Evolutionary conservation across 1,140 invertebrate genomes (phyloP).

Genomic region (Elymnias hypermnestra): DNA sequence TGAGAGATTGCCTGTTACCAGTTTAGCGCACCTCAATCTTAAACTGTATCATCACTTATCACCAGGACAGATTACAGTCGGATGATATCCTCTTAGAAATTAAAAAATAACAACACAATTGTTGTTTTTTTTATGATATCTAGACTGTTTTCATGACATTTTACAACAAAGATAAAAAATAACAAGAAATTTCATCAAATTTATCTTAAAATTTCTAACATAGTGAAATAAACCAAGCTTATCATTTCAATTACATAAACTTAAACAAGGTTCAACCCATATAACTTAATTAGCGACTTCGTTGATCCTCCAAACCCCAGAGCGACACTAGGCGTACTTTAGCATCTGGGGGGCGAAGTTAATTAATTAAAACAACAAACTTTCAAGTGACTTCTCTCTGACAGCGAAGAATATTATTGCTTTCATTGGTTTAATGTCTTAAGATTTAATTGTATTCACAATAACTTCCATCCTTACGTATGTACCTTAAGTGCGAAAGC

Average conservation of each 20-base stretch:
- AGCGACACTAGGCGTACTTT: slow-evolving; percentile 28
- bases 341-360: slow-evolving; percentile 35
- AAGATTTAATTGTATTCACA: not conserved
- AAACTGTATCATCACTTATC: too few species aligned
- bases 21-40: too few species aligned
- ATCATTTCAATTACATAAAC: not conserved
- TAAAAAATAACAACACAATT: too few species aligned
- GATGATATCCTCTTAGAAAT: too few species aligned
- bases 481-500: too few species aligned
- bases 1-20: too few species aligned
- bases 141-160: too few species aligned
- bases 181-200: too few species aligned
- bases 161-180: too few species aligned
- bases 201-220: too few species aligned
- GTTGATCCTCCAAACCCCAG: slow-evolving; percentile 24
- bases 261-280: slow-evolving; percentile 5
- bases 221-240: not conserved
- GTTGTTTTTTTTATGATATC: too few species aligned
- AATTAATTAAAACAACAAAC: slow-evolving; percentile 62
- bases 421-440: not conserved
- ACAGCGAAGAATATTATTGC: slow-evolving; percentile 24
- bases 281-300: slow-evolving; percentile 23
- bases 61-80: too few species aligned
- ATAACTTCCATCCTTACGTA: not conserved
- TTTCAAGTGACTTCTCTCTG: slow-evolving; percentile 45